These are phyloP conservation scores for Coptodon bakossiorum DNA, from an alignment of 2,113 vertebrate genomes.

Conservation along the genomic window DNA sequence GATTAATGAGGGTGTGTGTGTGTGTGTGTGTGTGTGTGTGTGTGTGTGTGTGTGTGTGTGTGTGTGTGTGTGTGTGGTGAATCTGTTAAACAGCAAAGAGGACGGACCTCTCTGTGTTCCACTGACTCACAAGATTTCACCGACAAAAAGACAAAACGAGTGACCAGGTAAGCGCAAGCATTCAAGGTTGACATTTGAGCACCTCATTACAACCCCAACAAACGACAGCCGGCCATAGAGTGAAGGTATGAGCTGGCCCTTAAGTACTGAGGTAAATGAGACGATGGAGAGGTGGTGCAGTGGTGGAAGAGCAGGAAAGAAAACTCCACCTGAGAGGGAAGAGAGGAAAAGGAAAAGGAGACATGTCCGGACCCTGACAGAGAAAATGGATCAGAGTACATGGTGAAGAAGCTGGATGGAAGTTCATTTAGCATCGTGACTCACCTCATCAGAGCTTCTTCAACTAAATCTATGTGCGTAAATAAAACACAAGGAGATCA, in stretches of 20 bases:
- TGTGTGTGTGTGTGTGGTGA: neutral
- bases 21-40: neutral
- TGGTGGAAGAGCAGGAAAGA: neutral
- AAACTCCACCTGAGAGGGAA: neutral
- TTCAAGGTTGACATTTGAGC: neutral
- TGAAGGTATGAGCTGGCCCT: neutral
- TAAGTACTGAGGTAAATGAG: neutral
- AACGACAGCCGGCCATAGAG: rapidly evolving
- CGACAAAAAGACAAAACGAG: neutral
- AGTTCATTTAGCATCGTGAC: neutral
- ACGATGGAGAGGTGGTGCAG: neutral
- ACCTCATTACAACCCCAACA: neutral
- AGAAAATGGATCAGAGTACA: neutral
- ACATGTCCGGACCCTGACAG: neutral
- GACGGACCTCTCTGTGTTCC: neutral
- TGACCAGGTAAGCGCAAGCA: neutral
- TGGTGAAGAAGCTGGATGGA: neutral
- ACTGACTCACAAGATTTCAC: neutral
- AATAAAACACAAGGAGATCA: neutral
- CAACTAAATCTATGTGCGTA: neutral
- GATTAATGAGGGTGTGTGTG: neutral
- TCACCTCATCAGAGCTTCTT: neutral
- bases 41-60: neutral
- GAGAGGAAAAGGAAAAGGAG: rapidly evolving
- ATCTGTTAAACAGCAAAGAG: neutral